phyloP scores from a whole-genome alignment of 2,888 invertebrate genomes.

The Andrena bucephala region DNA sequence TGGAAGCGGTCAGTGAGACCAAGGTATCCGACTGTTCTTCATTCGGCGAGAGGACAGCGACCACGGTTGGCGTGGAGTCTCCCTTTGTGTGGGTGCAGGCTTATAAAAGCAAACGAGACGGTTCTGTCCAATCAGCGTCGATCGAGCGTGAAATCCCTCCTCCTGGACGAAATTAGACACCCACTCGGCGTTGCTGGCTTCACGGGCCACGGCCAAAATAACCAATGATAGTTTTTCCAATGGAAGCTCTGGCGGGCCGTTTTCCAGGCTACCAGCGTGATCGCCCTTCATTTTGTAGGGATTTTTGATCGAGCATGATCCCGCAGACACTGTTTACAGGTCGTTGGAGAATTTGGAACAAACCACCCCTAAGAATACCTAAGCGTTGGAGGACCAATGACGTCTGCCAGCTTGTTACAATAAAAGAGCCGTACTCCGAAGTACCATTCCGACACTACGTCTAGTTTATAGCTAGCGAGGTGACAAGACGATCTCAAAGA shows the following conservation, averaged over 20 bases:
- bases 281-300: not conserved
- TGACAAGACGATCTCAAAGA: not conserved
- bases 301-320: too few species aligned
- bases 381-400: too few species aligned
- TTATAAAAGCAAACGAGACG: constrained; percentile 60
- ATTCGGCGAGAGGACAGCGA: not conserved
- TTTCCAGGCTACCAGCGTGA: not conserved
- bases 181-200: constrained; percentile 55
- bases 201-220: constrained; percentile 33
- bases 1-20: not conserved
- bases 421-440: constrained; percentile 1
- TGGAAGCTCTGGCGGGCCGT: constrained; percentile 16
- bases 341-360: too few species aligned
- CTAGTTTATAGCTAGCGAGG: not conserved
- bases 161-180: constrained; percentile 70
- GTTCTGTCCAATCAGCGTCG: constrained; percentile 67
- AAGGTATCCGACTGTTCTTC: not conserved
- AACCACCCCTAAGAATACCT: too few species aligned
- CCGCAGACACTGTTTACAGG: too few species aligned
- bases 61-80: not conserved
- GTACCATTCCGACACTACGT: not conserved
- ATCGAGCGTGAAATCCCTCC: constrained; percentile 73
- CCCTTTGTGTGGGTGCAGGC: not conserved
- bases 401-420: too few species aligned
- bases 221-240: constrained; percentile 60